These are phyloP conservation scores for Noctua janthe DNA, from an alignment of 2,888 invertebrate genomes.

Conservation along the genomic window DNA sequence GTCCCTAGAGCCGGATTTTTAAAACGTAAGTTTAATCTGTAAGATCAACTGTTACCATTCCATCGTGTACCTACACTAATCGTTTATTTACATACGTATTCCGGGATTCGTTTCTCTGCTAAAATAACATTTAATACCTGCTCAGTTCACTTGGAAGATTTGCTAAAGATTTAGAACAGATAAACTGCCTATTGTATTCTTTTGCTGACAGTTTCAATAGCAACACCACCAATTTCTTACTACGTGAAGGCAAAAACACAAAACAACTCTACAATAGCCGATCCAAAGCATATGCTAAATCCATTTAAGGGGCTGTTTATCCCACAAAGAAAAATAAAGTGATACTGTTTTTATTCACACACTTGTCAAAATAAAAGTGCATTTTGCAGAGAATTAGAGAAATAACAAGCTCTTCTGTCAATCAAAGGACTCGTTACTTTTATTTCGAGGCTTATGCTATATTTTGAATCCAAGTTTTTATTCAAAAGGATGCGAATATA, in stretches of 20 bases:
- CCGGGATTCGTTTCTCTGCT: neutral
- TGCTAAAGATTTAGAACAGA: neutral
- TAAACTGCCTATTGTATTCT: constrained; percentile 13
- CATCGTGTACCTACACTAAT: neutral
- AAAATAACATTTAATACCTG: neutral
- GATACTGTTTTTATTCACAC: constrained; percentile 57
- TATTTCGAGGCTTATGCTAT: constrained; percentile 63
- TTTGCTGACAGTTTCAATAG: constrained; percentile 16
- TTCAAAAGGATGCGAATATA: constrained; percentile 61
- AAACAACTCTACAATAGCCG: constrained; percentile 27
- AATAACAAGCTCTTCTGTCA: constrained; percentile 80
- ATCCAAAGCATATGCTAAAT: constrained; percentile 36
- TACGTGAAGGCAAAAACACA: constrained; percentile 29
- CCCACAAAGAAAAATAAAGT: constrained; percentile 52
- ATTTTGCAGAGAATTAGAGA: constrained; percentile 69
- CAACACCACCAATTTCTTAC: constrained; percentile 16
- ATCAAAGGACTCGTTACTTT: constrained; percentile 71
- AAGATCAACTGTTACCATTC: neutral
- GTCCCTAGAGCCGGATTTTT: neutral
- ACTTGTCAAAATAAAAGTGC: constrained; percentile 66
- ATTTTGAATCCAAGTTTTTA: constrained; percentile 65
- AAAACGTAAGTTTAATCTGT: neutral
- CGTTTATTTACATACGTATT: neutral
- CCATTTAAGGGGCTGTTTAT: constrained; percentile 29
- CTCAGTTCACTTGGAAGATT: neutral